phyloP scores from a whole-genome alignment of 2,113 vertebrate species.

The Poeciliopsis occidentalis region DNA sequence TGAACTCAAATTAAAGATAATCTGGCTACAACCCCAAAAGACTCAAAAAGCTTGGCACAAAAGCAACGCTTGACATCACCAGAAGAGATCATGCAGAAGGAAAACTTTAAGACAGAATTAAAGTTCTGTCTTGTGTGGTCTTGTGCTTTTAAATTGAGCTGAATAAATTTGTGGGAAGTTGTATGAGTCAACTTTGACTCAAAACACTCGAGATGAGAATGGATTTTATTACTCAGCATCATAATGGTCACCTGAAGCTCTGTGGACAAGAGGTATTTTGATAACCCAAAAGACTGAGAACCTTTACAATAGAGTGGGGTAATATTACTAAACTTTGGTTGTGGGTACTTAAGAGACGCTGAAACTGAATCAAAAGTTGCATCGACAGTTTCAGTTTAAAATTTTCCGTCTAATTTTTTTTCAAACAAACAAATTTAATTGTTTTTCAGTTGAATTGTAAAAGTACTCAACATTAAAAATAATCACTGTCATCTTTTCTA shows the following conservation, averaged over 20 bases:
- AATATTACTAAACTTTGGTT: too few relatives aligned
- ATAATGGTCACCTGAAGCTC: background rate
- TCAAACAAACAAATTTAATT: background rate
- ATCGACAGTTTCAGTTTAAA: background rate
- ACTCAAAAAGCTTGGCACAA: too few relatives aligned
- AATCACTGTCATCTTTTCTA: background rate
- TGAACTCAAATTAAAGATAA: background rate
- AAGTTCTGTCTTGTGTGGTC: too few relatives aligned
- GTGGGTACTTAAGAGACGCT: background rate
- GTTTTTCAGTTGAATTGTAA: background rate
- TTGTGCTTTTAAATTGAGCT: too few relatives aligned
- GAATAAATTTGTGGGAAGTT: too few relatives aligned
- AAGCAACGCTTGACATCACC: too few relatives aligned
- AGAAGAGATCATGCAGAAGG: too few relatives aligned
- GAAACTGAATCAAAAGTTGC: background rate
- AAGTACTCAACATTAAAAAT: background rate
- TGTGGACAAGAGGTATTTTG: too few relatives aligned
- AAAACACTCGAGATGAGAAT: background rate
- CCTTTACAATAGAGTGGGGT: too few relatives aligned
- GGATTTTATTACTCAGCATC: background rate
- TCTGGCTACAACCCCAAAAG: too few relatives aligned
- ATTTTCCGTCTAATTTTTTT: background rate
- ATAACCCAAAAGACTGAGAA: too few relatives aligned
- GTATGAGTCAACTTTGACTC: background rate
- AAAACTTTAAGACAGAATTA: too few relatives aligned